Evolutionary conservation across 2,888 invertebrate species (phyloP).

Genomic region (Ernsta delagoae): DNA sequence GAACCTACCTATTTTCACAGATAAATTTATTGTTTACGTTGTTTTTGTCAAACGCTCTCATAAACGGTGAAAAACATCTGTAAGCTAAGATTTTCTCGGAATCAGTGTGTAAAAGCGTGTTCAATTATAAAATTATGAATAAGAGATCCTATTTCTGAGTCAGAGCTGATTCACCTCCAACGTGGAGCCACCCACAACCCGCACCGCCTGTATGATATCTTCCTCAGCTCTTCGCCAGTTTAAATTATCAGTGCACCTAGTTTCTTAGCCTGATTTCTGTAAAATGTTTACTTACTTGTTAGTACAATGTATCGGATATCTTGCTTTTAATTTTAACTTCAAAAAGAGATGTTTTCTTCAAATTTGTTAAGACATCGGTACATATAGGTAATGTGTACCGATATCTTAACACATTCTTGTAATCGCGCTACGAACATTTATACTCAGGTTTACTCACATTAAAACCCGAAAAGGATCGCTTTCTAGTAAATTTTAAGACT

Average conservation of each 20-base stretch:
- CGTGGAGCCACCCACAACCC: constrained; percentile 23
- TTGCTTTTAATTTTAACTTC: neutral
- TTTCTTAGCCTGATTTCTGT: constrained; percentile 27
- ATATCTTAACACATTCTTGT: too few relatives aligned
- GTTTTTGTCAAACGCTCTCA: neutral
- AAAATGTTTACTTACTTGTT: constrained; percentile 2
- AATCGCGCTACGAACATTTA: too few relatives aligned
- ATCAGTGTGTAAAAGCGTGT: neutral
- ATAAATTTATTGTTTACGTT: neutral
- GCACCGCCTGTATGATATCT: constrained; percentile 15
- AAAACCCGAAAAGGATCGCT: too few relatives aligned
- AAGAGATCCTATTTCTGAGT: constrained; percentile 28
- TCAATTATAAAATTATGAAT: constrained; percentile 36
- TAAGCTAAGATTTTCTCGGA: neutral
- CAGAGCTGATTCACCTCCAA: constrained; percentile 28
- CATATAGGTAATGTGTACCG: too few relatives aligned
- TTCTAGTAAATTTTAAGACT: too few relatives aligned
- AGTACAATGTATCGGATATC: neutral
- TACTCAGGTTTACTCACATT: too few relatives aligned
- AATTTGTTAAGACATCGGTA: too few relatives aligned
- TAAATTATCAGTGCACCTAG: constrained; percentile 30
- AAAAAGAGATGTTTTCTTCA: too few relatives aligned
- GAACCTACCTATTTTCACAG: too few relatives aligned
- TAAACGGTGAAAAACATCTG: neutral
- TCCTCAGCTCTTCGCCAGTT: constrained; percentile 31